phyloP scores from a whole-genome alignment of 2,888 invertebrate species.

The Spilarctia lutea region DNA sequence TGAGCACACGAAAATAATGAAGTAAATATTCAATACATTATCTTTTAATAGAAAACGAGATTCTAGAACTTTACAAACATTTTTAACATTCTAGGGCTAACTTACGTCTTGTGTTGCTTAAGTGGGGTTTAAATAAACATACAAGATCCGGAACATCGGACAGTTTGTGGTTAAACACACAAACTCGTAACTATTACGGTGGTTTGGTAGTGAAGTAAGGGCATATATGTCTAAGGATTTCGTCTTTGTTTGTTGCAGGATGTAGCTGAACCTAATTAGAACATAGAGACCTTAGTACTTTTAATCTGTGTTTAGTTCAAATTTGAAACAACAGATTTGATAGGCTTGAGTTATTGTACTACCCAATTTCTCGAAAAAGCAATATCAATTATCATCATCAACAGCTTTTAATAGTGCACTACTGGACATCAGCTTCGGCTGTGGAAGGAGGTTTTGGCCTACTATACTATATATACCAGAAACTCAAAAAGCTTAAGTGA shows the following conservation, averaged over 20 bases:
- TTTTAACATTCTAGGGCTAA: background rate
- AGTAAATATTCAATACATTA: background rate
- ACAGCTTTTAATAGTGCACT: too few species aligned
- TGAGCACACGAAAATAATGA: background rate
- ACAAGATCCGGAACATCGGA: background rate
- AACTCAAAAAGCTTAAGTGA: background rate
- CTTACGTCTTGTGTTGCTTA: background rate
- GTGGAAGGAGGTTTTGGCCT: too few species aligned
- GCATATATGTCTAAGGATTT: background rate
- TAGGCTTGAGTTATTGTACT: too few species aligned
- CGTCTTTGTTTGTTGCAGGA: background rate
- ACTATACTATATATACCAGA: too few species aligned
- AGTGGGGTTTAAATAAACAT: background rate
- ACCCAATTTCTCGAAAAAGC: too few species aligned
- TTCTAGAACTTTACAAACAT: background rate
- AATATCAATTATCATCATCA: too few species aligned
- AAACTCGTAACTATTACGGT: background rate
- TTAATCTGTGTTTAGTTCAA: too few species aligned
- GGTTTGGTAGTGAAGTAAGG: background rate
- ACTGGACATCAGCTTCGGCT: too few species aligned
- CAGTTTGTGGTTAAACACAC: background rate
- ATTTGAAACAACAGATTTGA: too few species aligned
- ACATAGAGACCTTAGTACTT: background rate
- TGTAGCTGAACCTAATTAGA: background rate
- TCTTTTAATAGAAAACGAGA: background rate